A percentile compares a stretch with the other conserved stretches of the same genome.
Conservation (phyloP, 2,888 invertebrate species). For the Cyclophora punctaria region DNA sequence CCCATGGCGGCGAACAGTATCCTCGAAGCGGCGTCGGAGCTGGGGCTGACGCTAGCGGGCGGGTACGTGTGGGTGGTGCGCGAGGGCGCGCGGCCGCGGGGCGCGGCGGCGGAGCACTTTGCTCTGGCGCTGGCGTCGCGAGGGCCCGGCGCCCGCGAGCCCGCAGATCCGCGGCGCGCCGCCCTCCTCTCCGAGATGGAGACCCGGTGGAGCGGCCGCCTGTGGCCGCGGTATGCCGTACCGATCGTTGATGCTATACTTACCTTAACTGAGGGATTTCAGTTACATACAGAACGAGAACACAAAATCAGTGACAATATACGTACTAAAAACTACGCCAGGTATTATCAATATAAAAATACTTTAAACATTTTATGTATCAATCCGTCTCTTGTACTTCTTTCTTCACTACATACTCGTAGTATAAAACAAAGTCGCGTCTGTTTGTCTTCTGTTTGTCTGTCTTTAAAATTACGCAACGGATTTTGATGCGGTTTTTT, state of each 20-base stretch:
- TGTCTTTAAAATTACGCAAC: too few species aligned
- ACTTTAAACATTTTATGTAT: too few species aligned
- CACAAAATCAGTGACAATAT: too few species aligned
- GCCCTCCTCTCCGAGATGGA: conserved; percentile 15
- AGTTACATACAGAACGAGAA: background rate
- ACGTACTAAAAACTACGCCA: too few species aligned
- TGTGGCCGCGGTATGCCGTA: conserved; percentile 22
- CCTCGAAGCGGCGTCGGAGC: conserved; percentile 75
- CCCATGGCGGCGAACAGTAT: conserved; percentile 76
- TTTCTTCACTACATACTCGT: too few species aligned
- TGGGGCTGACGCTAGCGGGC: conserved; percentile 57
- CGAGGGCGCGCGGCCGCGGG: conserved; percentile 17
- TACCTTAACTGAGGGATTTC: conserved; percentile 11
- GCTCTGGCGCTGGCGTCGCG: conserved; percentile 28
- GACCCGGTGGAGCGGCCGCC: conserved; percentile 19
- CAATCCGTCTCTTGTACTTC: too few species aligned
- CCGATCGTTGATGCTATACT: conserved; percentile 24
- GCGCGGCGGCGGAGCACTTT: conserved; percentile 19
- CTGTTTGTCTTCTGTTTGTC: too few species aligned
- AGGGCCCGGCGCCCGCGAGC: conserved; percentile 10
- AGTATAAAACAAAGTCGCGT: too few species aligned
- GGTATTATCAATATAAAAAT: too few species aligned
- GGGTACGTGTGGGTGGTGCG: conserved; percentile 40
- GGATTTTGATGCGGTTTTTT: too few species aligned
- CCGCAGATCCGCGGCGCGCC: conserved; percentile 29